Conservation (phyloP, 2,113 vertebrate species). For the Acrocephalus kingi region DNA sequence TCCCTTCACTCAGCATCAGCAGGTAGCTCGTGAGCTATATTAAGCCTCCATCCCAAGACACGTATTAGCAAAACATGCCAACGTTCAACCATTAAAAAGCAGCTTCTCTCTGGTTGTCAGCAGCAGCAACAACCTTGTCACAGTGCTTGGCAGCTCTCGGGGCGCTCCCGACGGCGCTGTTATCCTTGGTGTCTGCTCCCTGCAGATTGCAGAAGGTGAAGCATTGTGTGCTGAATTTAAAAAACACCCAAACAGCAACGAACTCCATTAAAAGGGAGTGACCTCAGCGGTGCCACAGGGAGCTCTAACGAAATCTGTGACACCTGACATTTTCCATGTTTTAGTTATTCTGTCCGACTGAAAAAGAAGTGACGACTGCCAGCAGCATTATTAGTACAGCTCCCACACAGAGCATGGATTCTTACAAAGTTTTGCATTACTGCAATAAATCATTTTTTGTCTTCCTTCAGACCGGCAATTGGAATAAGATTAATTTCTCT, state of each 20-base stretch:
- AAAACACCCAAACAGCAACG: not conserved
- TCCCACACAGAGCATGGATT: not conserved
- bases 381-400: not conserved
- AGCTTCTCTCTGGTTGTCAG: not conserved
- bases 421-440: not conserved
- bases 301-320: not conserved
- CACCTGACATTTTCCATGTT: not conserved
- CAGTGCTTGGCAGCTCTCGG: not conserved
- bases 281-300: not conserved
- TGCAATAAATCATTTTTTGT: not conserved
- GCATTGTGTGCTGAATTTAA: not conserved
- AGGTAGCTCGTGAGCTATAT: not conserved
- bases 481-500: not conserved
- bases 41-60: not conserved
- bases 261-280: not conserved
- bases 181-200: not conserved
- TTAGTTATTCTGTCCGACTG: not conserved
- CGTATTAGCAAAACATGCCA: not conserved
- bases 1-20: not conserved
- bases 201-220: not conserved
- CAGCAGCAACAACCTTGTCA: not conserved
- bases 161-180: not conserved
- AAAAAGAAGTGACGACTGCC: not conserved
- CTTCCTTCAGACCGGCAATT: not conserved
- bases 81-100: not conserved